These are phyloP conservation scores for Plectrocnemia conspersa DNA, from an alignment of 1,140 invertebrate genomes.

Conservation along the genomic window DNA sequence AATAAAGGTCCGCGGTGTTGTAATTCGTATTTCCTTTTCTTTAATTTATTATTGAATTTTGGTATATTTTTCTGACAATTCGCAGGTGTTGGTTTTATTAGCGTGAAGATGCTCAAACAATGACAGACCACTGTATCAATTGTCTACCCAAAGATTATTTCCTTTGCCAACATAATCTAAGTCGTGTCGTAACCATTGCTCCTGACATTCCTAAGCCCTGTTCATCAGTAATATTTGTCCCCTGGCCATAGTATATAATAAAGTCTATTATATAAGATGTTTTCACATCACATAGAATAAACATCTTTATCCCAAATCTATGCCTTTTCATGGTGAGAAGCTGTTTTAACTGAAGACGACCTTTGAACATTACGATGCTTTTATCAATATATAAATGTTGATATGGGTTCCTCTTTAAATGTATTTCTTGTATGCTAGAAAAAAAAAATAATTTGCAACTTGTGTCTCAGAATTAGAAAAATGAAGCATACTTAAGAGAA, in stretches of 20 bases:
- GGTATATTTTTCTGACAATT: not conserved
- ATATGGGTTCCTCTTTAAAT: conserved; percentile 25
- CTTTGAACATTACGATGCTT: conserved; percentile 38
- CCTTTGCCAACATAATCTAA: conserved; percentile 16
- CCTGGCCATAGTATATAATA: conserved; percentile 36
- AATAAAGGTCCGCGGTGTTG: conserved; percentile 33
- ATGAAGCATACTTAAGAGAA: no score
- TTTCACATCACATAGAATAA: conserved; percentile 36
- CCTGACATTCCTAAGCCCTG: conserved; percentile 11
- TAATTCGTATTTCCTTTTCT: conserved; percentile 14
- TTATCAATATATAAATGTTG: conserved; percentile 38
- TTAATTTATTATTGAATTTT: not conserved
- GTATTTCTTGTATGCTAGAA: no score
- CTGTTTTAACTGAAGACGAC: conserved; percentile 38
- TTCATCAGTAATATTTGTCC: conserved; percentile 12
- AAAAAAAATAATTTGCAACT: no score
- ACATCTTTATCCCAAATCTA: conserved; percentile 40
- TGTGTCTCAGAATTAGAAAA: no score
- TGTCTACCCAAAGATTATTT: conserved; percentile 19
- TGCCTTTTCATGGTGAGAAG: conserved; percentile 39
- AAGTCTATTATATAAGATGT: conserved; percentile 37
- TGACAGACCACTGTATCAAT: conserved; percentile 20
- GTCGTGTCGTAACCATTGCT: conserved; percentile 10
- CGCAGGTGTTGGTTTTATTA: conserved; percentile 37
- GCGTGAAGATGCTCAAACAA: conserved; percentile 47